Percentiles rank a stretch among this genome's conserved stretches.
Conservation (phyloP, 2,113 vertebrate genomes). For the Engystomops pustulosus region DNA sequence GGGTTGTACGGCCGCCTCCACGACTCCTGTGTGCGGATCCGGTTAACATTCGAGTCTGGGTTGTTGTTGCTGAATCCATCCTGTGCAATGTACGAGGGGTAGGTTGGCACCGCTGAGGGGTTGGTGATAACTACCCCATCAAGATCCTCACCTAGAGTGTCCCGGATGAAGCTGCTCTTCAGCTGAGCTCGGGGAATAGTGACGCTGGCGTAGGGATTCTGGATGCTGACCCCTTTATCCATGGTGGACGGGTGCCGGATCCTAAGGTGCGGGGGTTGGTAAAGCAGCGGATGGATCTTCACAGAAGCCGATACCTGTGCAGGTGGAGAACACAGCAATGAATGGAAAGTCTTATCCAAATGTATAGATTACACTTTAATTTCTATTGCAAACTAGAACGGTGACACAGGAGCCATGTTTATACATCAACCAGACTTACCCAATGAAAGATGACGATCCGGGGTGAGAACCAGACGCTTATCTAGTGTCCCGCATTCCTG, state of each 20-base stretch:
- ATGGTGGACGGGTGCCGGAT: conserved; percentile 58
- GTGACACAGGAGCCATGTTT: too few species aligned
- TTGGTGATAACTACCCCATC: conserved; percentile 68
- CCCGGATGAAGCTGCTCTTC: conserved; percentile 69
- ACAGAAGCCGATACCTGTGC: not conserved
- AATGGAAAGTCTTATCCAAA: not conserved
- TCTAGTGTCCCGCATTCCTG: not conserved
- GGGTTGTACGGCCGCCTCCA: conserved; percentile 72
- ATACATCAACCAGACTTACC: too few species aligned
- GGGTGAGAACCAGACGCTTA: not conserved
- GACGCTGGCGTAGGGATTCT: conserved; percentile 78
- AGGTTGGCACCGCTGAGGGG: conserved; percentile 52
- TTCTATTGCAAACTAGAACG: too few species aligned
- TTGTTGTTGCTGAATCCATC: fast-evolving
- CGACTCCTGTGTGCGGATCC: conserved; percentile 51
- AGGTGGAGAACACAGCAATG: not conserved
- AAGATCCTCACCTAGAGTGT: conserved; percentile 64
- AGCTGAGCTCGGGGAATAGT: conserved; percentile 79
- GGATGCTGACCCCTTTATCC: conserved; percentile 72
- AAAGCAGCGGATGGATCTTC: not conserved
- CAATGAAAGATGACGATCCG: not conserved
- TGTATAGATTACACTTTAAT: too few species aligned
- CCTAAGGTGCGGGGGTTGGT: not conserved
- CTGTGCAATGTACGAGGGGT: conserved; percentile 38
- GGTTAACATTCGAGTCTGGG: not conserved